Percentiles rank a stretch among this genome's conserved stretches.
phyloP scores from a whole-genome alignment of 2,113 vertebrate genomes.

The Daboia siamensis region DNA sequence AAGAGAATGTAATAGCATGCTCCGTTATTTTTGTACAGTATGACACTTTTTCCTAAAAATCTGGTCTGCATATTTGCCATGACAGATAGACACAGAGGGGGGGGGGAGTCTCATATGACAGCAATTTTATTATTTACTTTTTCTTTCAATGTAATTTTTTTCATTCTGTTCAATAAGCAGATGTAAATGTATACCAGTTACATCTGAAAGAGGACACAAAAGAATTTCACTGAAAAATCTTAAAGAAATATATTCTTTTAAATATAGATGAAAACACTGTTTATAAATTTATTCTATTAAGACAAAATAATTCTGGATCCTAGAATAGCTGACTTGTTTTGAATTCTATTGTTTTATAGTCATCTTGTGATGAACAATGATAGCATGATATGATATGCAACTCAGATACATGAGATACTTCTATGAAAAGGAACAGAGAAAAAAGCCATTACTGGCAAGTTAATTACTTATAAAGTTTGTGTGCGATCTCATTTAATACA shows the following conservation, averaged over 20 bases:
- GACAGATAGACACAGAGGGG: background rate
- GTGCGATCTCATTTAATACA: background rate
- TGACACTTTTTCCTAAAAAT: background rate
- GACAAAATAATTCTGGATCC: background rate
- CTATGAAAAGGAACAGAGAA: background rate
- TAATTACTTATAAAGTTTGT: background rate
- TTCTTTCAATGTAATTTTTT: background rate
- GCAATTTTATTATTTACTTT: background rate
- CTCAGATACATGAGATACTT: background rate
- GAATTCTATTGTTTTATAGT: background rate
- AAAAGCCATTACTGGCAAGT: background rate
- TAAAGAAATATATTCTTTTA: slow-evolving; percentile 12
- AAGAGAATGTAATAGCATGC: background rate
- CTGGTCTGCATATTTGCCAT: background rate
- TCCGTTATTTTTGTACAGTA: background rate
- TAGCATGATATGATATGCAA: background rate
- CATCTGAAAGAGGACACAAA: slow-evolving; percentile 33
- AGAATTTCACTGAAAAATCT: slow-evolving; percentile 41
- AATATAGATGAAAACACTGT: slow-evolving; percentile 1
- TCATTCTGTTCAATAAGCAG: background rate
- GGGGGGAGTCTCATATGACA: slow-evolving; percentile 1
- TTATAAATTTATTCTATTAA: slow-evolving; percentile 15
- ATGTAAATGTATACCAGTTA: slow-evolving; percentile 13
- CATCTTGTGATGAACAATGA: background rate
- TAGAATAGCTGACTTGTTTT: background rate